Base-by-base conservation (phyloP, 92 coral and sea anemone genomes). In the Heliopora coerulea region DNA sequence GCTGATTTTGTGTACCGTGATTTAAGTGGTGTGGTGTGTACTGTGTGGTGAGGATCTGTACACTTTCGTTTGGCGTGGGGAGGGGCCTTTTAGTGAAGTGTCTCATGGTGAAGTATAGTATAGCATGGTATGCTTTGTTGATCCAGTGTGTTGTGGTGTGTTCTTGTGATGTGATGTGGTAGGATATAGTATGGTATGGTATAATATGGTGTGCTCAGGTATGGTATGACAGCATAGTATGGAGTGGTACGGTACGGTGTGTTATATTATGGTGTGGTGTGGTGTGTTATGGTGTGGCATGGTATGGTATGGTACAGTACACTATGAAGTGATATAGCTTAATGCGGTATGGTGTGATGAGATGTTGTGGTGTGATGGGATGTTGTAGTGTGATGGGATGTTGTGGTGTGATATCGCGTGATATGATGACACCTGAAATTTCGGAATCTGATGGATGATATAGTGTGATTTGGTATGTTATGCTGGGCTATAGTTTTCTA, bases 151-250 rank as follows among this genome's bases (percentile, higher is more conserved):
- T n/a, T n/a, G n/a, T n/a, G n/a, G n/a, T n/a, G n/a, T n/a, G n/a
- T n/a, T n/a, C n/a, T n/a, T n/a, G n/a, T n/a, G n/a, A n/a, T n/a
- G n/a, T n/a, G 64, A 15, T 59, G 64, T 59, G 31, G 15, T 59
- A 31, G 14, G 64, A 15, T 59, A 31, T 59, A 31, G 6, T 59
- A 1, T 59, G 64, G 32, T 59, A 4, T 24, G 31, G 32, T 59
- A 31, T 19, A 10, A 15, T 59, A 31, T 59, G 64, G 32, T 59
- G 27, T 59, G 64, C 7, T 59, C 3, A 24, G 65, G 19, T 59
- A 30, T 59, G 65, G 41, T 59, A 17, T 59, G 27, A 57, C 11
- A 56, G n/a, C n/a, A n/a, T n/a, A n/a, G n/a, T n/a, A n/a, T n/a
- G n/a, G n/a, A n/a, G n/a, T n/a, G n/a, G n/a, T n/a, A n/a, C n/a